Evolutionary conservation across 2,113 vertebrate species (phyloP).

Genomic region (Charadrius vociferus): DNA sequence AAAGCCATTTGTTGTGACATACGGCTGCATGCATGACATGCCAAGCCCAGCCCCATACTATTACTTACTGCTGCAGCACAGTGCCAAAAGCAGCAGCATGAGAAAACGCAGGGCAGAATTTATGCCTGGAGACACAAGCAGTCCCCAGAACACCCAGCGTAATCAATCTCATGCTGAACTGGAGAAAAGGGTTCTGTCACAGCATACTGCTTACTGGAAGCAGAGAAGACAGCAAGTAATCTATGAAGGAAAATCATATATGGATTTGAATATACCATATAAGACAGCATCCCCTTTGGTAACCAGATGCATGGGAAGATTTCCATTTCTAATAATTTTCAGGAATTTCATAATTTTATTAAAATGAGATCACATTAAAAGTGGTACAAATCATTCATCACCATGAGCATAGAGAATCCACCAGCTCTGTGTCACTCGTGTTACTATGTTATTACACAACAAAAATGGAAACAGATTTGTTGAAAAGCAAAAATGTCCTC

Average conservation of each 20-base stretch:
- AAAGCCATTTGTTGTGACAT: constrained; percentile 75
- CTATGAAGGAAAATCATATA: background rate
- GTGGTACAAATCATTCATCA: background rate
- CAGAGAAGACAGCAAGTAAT: background rate
- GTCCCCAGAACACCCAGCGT: constrained; percentile 67
- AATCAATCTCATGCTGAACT: constrained; percentile 75
- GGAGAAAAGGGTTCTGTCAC: constrained; percentile 63
- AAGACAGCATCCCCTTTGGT: background rate
- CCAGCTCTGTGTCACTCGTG: background rate
- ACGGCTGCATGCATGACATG: constrained; percentile 51
- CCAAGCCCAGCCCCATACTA: constrained; percentile 74
- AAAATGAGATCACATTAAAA: background rate
- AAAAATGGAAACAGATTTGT: background rate
- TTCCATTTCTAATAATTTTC: background rate
- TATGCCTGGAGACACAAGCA: constrained; percentile 74
- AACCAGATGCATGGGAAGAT: background rate
- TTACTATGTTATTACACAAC: background rate
- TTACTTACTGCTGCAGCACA: constrained; percentile 78
- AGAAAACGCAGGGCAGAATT: constrained; percentile 40
- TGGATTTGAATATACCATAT: background rate
- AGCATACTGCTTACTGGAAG: background rate
- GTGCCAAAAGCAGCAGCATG: constrained; percentile 63
- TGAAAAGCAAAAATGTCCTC: background rate
- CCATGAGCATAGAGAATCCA: background rate
- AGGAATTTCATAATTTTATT: background rate